Evolutionary conservation across 2,888 invertebrate species (phyloP), one percentile per base, ranked within the genome.

Genomic region (Thelaira solivaga): DNA sequence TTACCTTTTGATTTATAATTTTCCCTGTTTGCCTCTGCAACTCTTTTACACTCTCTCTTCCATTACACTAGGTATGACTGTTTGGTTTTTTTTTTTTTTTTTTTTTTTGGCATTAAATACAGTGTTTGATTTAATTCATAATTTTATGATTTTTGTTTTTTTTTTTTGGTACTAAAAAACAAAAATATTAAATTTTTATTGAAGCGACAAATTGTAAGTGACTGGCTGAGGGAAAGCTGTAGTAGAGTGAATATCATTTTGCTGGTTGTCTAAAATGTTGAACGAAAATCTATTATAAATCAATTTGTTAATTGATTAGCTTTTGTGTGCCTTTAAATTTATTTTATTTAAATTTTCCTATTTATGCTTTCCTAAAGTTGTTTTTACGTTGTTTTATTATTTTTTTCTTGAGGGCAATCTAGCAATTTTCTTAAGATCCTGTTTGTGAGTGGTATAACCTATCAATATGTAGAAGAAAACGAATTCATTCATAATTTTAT

Each of bases 1-100:
- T 77, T 77, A 73, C 77, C 77, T 73, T 77, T 77, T 68, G 77
- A 77, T 73, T 73, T 73, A 69, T 73, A 77, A 64, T 73, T 77
- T 77, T 77, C 18, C 62, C 24, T 64, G 68, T 43, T 34, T 45
- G 7, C 20, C 13, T 1, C 45, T 65, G 24, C 7, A 24, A n/a
- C n/a, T 49, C 6, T 16, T 3, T n/a, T 5, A 1, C 13, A n/a
- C 18, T 13, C 10, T 61, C 20, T 16, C 26, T 64, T 16, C n/a
- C n/a, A n/a, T n/a, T n/a, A n/a, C n/a, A 36, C 6, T 39, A 18
- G 36, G 20, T 36, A 26, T 8, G 36, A 8, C 1, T 16, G 8
- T 41, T 22, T 5, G 2, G 16, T 31, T 47, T 47, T 39, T 24
- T 55, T 31, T 1, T 31, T 43, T 65, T 41, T 22, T 36, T n/a